Evolutionary conservation across 2,113 vertebrate genomes (phyloP).

Genomic region (Rhinoderma darwinii): DNA sequence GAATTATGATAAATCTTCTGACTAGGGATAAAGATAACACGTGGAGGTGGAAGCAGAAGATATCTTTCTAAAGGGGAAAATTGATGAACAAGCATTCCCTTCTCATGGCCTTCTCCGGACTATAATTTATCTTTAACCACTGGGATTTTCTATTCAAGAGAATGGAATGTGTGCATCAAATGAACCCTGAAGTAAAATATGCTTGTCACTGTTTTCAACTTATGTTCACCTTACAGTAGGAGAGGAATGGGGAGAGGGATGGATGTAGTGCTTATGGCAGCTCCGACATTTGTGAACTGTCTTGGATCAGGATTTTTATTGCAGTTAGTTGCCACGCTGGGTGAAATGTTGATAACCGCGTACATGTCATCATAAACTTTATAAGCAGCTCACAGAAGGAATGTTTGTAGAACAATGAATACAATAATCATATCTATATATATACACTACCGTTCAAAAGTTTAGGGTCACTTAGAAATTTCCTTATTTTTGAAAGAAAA

Average conservation of each 20-base stretch:
- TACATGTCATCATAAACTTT: neutral
- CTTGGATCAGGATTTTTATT: neutral
- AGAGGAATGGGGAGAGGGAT: neutral
- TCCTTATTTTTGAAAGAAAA: no score
- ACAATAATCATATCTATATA: neutral
- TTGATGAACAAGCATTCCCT: conserved; percentile 72
- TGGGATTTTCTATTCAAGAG: conserved; percentile 68
- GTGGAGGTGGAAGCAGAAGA: conserved; percentile 71
- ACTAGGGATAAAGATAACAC: conserved; percentile 77
- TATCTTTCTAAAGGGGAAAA: conserved; percentile 73
- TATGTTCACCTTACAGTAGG: conserved; percentile 50
- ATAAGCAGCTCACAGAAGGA: neutral
- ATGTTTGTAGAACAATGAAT: no score
- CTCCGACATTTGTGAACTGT: conserved; percentile 20
- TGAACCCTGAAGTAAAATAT: conserved; percentile 71
- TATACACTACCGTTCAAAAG: no score
- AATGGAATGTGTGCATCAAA: conserved; percentile 72
- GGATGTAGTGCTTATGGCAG: neutral
- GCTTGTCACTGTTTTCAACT: conserved; percentile 64
- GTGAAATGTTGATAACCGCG: conserved; percentile 13
- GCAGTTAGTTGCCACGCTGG: conserved; percentile 4
- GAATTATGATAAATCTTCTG: conserved; percentile 85
- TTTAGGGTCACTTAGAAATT: no score
- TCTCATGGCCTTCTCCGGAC: conserved; percentile 68
- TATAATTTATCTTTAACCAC: conserved; percentile 58